Conservation (phyloP, 2,797 vertebrate genomes). For the Spondyliosoma cantharus region DNA sequence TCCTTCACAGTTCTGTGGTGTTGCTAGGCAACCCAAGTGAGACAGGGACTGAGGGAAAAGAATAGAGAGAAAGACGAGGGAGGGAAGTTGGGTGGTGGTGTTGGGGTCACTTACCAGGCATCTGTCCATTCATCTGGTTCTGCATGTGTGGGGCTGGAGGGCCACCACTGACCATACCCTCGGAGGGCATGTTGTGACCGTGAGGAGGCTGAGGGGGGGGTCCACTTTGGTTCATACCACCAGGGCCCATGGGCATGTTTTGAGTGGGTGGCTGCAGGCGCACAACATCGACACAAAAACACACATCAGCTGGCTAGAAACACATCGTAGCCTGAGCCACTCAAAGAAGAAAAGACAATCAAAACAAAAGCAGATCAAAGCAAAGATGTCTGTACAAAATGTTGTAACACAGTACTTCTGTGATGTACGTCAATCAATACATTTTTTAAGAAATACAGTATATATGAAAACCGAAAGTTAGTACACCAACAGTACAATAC, state of each 20-base stretch:
- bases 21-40: conserved; percentile 95
- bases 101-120: conserved; percentile 91
- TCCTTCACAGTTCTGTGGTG: conserved; percentile 89
- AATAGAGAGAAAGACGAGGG: conserved; percentile 48
- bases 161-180: conserved; percentile 94
- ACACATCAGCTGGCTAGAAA: conserved; percentile 53
- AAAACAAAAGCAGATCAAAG: conserved; percentile 1
- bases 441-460: neutral
- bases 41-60: conserved; percentile 72
- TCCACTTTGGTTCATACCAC: conserved; percentile 95
- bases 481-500: neutral
- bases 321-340: conserved; percentile 26
- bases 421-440: neutral
- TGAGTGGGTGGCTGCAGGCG: conserved; percentile 94
- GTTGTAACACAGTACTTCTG: neutral
- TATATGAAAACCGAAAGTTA: neutral
- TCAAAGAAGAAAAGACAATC: neutral
- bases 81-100: conserved; percentile 2
- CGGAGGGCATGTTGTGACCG: conserved; percentile 95
- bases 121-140: conserved; percentile 99
- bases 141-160: conserved; percentile 98
- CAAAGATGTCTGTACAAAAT: neutral
- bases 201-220: conserved; percentile 93
- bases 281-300: conserved; percentile 56
- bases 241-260: conserved; percentile 98